These are phyloP conservation scores for Eubasilissa regina DNA, from an alignment of 1,140 invertebrate genomes.

Conservation along the genomic window DNA sequence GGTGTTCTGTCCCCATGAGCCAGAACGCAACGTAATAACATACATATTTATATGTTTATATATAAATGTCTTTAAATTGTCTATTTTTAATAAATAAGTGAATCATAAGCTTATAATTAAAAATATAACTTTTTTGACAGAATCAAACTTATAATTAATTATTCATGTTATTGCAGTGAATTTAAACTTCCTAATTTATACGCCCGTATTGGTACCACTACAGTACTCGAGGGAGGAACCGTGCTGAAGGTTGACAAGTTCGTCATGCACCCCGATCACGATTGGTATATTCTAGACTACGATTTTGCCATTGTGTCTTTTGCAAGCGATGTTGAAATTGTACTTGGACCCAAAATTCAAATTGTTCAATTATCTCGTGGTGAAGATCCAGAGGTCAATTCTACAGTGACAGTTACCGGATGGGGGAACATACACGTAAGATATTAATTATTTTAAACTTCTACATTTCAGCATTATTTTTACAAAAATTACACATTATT, in stretches of 20 bases:
- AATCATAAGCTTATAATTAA: too few relatives aligned
- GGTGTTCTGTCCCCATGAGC: too few relatives aligned
- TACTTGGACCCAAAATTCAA: slow-evolving; percentile 43
- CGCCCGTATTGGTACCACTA: slow-evolving; percentile 52
- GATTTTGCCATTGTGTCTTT: slow-evolving; percentile 68
- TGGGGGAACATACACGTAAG: slow-evolving; percentile 48
- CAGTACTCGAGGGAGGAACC: slow-evolving; percentile 58
- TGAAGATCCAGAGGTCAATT: slow-evolving; percentile 34
- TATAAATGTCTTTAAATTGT: too few relatives aligned
- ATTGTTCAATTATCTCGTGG: slow-evolving; percentile 30
- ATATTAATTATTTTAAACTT: too few relatives aligned
- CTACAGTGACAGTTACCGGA: slow-evolving; percentile 50
- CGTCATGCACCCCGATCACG: slow-evolving; percentile 63
- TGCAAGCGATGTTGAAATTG: slow-evolving; percentile 22
- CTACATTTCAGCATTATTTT: too few relatives aligned
- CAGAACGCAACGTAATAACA: too few relatives aligned
- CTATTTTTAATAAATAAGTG: too few relatives aligned
- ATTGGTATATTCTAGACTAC: slow-evolving; percentile 64
- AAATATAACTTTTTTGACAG: too few relatives aligned
- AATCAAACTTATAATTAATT: neutral
- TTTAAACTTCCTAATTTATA: neutral
- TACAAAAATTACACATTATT: too few relatives aligned
- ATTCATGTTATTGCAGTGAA: neutral
- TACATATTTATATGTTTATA: too few relatives aligned
- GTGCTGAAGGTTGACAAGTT: slow-evolving; percentile 60